Evolutionary conservation across 2,888 invertebrate species (phyloP), one percentile per base, ranked within the genome.

Genomic region (Sisyra nigra): DNA sequence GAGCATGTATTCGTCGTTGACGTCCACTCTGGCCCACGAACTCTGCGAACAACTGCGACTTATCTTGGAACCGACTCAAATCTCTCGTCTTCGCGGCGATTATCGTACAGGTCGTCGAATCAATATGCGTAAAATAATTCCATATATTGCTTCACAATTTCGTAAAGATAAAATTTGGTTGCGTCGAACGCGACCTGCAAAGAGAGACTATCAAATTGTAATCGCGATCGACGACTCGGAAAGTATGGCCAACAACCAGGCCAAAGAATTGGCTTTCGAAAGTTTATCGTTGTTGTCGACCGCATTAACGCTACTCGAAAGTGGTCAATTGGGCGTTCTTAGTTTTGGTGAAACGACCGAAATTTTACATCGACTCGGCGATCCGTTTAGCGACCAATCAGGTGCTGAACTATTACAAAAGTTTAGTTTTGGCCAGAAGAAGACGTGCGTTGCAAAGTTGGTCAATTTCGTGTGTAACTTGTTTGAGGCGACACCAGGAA

Each of bases 121-220:
- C 41, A 99, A 98, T 65, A 98, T 99, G 97, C 76, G 96, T 37
- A 89, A 87, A 58, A 86, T 99, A 43, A 94, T 98, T 56, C 91
- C 97, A 0, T 99, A 98, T 67, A 93, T 99, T 51, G 99, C 99
- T 13, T 96, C 96, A 47, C 88, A 97, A 62, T 99, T 96, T 66
- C 76, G 97, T 36, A 98, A 98, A 61, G 97, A 99, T 60, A 94
- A 96, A 61, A 99, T 99, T 55, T 99, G 98, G 98, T 59, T 99
- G 54, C 71, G 97, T 10, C 70, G 98, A 43, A 96, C 92, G 0
- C 92, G 92, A 60, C 93, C 94, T 0, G 91, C 89, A 1, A 89
- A 92, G 57, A 71, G 98, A 39, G 86, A 97, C 52, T 98, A 98
- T 63, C 94, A 94, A 61, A 89, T 97, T 40, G 79, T 93, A 14